A percentile compares a stretch with the other conserved stretches of the same genome.
Evolutionary conservation across 2,113 vertebrate species (phyloP).

Genomic region (Axis porcinus): DNA sequence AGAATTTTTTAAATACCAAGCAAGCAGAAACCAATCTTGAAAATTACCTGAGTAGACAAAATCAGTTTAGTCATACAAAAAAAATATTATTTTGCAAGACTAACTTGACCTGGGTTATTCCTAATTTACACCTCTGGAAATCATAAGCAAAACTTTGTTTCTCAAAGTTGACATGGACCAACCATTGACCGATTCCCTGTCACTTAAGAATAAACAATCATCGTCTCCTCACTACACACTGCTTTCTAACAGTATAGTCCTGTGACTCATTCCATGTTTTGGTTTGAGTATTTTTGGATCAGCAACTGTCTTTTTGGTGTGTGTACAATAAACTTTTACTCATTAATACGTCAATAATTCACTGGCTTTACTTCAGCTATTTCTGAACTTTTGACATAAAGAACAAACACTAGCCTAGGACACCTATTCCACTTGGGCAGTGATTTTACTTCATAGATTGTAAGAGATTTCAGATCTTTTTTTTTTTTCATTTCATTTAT

Average conservation of each 20-base stretch:
- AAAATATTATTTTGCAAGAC: not conserved
- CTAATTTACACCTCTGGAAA: not conserved
- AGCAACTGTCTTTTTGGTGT: not conserved
- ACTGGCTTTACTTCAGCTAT: not conserved
- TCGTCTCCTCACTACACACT: not conserved
- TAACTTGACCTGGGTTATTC: not conserved
- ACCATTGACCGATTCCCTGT: not conserved
- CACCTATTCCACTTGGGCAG: accelerated
- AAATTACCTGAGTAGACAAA: not conserved
- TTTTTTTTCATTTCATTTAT: too few species aligned
- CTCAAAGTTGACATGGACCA: not conserved
- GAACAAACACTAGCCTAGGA: not conserved
- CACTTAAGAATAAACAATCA: not conserved
- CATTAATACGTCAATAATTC: not conserved
- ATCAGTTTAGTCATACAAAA: not conserved
- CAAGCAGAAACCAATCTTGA: not conserved
- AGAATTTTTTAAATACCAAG: not conserved
- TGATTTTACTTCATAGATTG: not conserved
- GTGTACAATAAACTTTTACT: not conserved
- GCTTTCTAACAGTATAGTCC: not conserved
- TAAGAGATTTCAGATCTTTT: not conserved
- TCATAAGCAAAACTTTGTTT: not conserved
- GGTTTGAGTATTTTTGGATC: not conserved
- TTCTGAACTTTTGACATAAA: not conserved
- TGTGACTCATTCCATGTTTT: not conserved